Evolutionary conservation across 2,888 invertebrate genomes (phyloP), one percentile per base, ranked within the genome.

Genomic region (Colostygia pectinataria): DNA sequence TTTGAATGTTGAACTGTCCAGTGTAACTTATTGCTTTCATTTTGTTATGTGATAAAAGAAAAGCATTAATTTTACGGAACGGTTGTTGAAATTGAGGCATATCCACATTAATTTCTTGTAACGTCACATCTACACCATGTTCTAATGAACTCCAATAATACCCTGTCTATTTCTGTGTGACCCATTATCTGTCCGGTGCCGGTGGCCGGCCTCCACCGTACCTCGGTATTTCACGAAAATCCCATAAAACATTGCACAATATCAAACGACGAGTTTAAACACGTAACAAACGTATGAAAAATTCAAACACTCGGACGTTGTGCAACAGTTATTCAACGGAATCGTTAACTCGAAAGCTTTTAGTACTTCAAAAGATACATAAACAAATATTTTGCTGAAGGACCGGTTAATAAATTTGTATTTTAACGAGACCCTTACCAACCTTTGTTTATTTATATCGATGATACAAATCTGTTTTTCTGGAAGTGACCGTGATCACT

Each of bases 71-170:
- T 23, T 40, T 23, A n/a, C 24, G 4, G 33, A 29, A 33, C 10
- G 44, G 40, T 34, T 33, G 31, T 40, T 45, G 24, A 40, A 38
- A 44, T 47, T 20, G 34, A 43, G 47, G 32, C 39, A 59, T 48
- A 45, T 76, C 80, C 74, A 78, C 59, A 65, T 46, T 61, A 63
- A 65, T 61, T 66, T 63, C 62, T n/a, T n/a, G n/a, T n/a, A n/a
- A 58, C 65, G 65, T 61, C 47, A 61, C 54, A 59, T 65, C 59
- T 70, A 67, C 66, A 72, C 69, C 71, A 76, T 77, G 77, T 83
- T 74, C 75, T 80, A 77, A 83, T 77, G 80, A 80, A 81, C 58
- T 77, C 76, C 67, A 75, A 79, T 77, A 80, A 80, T 81, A 82
- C 64, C 63, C 20, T 66, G 33, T 74, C 80, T 85, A 84, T 85